These are phyloP conservation scores for Merops nubicus DNA, from an alignment of 2,113 vertebrate species.

Conservation along the genomic window DNA sequence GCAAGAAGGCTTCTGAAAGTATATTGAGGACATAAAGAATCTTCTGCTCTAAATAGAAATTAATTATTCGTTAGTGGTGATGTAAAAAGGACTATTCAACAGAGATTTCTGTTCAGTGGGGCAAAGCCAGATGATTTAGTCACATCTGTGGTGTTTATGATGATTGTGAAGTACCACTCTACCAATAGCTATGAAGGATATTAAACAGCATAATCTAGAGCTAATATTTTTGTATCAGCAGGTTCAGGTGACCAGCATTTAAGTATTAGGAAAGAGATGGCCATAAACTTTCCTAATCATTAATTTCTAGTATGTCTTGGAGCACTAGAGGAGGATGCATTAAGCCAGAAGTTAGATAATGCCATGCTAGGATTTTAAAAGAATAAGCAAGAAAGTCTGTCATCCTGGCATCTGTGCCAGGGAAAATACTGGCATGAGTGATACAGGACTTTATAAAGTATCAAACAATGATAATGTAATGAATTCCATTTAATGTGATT, in stretches of 20 bases:
- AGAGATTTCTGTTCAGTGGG: neutral
- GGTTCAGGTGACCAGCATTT: neutral
- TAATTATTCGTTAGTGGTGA: neutral
- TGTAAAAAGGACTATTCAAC: neutral
- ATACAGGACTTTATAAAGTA: neutral
- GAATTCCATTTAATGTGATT: neutral
- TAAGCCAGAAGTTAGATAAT: neutral
- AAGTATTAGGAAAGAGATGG: neutral
- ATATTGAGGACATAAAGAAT: neutral
- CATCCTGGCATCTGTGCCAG: neutral
- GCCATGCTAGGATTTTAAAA: neutral
- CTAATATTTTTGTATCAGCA: neutral
- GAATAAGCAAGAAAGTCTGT: neutral
- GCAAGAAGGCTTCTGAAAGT: neutral
- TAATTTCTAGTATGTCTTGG: neutral
- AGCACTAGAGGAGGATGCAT: neutral
- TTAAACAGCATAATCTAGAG: neutral
- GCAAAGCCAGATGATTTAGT: neutral
- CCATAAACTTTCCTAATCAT: neutral
- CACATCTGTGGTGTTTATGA: neutral
- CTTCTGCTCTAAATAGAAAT: neutral
- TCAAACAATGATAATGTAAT: neutral
- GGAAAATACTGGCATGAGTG: neutral
- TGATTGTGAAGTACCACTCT: neutral
- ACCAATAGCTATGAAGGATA: neutral